Base-by-base conservation (phyloP, 2,113 vertebrate genomes). In the Pleuronectes platessa region DNA sequence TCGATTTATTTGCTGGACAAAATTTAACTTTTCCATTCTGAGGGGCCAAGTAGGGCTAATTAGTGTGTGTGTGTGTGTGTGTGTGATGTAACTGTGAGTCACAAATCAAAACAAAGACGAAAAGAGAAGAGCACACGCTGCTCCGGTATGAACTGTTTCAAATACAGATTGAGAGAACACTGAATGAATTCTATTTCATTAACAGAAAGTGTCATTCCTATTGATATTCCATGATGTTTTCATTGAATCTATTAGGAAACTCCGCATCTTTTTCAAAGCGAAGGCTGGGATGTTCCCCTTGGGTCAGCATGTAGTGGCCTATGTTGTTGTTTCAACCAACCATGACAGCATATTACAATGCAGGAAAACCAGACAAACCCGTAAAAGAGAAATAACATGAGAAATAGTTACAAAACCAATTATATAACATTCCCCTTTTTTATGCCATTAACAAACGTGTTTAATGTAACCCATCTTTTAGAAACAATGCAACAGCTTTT, bases 1-100 rank as follows among this genome's bases (percentile, higher is more conserved):
- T 89, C 26, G 85, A 90, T 88, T 88, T 77, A 72, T 60, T 79
- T 87, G 79, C 31, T 67, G 84, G 79, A 65, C 55, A 63, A 72
- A 60, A 61, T 47, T 72, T 27, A 27, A 24, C 60, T 78, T 86
- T 80, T 89, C 87, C 71, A 59, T 24, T 31, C 24, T 8, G 62
- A 76, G 37, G 37, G 60, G 85, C 72, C 72, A 82, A 64, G 58
- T 80, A 5, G 53, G 61, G 82, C 66, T 87, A 87, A 83, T 83
- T 78, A 81, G 70, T 74, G 31, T 21, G 7, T 18, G 7, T 42
- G 65, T 89, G 70, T 79, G 70, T 74, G 31, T 21, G 7, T 18
- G 7, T 42, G 65, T 89, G 70, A 86, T 26, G 70, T 76, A 86
- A 85, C 21, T 2, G 24, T 0, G 1, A 42, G 11, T 55, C 45